Conservation (phyloP, 2,113 vertebrate genomes). For the Forbesichthys agassizii region DNA sequence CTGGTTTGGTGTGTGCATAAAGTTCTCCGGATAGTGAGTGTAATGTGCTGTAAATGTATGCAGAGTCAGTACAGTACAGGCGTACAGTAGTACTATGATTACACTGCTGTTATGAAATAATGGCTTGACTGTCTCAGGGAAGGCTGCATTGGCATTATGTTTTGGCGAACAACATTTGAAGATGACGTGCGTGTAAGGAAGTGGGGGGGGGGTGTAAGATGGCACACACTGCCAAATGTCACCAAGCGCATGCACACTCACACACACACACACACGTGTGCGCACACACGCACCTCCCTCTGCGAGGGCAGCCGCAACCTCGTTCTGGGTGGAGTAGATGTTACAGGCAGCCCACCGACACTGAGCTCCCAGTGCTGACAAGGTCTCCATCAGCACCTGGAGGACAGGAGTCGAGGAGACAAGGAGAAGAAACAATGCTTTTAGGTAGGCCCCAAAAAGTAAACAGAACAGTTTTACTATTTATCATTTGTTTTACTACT, state of each 20-base stretch:
- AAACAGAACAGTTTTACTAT: neutral
- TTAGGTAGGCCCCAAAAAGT: neutral
- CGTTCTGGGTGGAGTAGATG: constrained; percentile 98
- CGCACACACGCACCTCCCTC: constrained; percentile 83
- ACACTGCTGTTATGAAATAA: no score
- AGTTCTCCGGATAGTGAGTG: no score
- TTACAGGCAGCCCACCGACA: constrained; percentile 98
- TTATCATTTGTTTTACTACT: no score
- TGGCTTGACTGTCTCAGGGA: no score
- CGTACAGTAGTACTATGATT: neutral
- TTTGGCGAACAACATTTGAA: no score
- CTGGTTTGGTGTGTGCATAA: no score
- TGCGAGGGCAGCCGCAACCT: constrained; percentile 94
- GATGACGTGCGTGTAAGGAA: no score
- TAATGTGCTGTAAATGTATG: no score
- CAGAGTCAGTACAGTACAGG: no score
- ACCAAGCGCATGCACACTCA: neutral
- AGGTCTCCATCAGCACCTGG: constrained; percentile 96
- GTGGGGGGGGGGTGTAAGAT: no score
- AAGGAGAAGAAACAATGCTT: neutral
- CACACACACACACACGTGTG: neutral
- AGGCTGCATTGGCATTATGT: no score
- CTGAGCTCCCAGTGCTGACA: constrained; percentile 92
- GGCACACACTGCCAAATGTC: neutral
- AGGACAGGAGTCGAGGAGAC: neutral